Evolutionary conservation across 1,140 invertebrate genomes (phyloP), one percentile per base, ranked within the genome.

Genomic region (Drosophila neocordata): DNA sequence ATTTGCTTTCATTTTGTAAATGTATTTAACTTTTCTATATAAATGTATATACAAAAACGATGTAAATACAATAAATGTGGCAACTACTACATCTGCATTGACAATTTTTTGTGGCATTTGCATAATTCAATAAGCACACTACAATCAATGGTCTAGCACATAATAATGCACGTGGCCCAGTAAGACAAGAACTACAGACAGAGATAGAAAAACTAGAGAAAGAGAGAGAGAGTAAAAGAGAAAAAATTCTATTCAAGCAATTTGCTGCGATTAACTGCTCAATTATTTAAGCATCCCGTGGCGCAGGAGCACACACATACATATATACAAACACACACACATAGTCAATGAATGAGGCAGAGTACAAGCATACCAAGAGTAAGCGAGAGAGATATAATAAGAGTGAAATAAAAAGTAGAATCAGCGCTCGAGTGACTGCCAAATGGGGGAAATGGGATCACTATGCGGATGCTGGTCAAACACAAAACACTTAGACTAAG

Each of bases 231-330:
- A 20, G n/a, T n/a, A n/a, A n/a, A 11, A 61, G 65, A 66, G n/a
- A n/a, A n/a, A 65, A 63, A 67, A 85, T 85, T 85, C 74, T 82
- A 82, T 85, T 78, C 78, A 59, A 88, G 84, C 83, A 88, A 88
- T 88, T 88, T 88, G 72, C 75, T 88, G 83, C 79, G 83, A 88
- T 88, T 88, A 88, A 88, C 83, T 88, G 83, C 83, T 88, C 83
- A 88, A 88, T 88, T 88, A 88, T 88, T 88, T 79, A 88, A 61
- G 73, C 83, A 76, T 88, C 78, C 83, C 79, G 69, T 79, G 76
- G 69, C 66, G 76, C 76, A 44, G 15, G 18, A 48, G 18, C 41
- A 48, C 9, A 41, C 13, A 13, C 37, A 44, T 8, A 44, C 41
- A 44, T 8, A 44, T n/a, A 41, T 1, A 44, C 13, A 44, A 1